Conservation (phyloP, 2,888 invertebrate species). For the Scaptomyza tumidula region DNA sequence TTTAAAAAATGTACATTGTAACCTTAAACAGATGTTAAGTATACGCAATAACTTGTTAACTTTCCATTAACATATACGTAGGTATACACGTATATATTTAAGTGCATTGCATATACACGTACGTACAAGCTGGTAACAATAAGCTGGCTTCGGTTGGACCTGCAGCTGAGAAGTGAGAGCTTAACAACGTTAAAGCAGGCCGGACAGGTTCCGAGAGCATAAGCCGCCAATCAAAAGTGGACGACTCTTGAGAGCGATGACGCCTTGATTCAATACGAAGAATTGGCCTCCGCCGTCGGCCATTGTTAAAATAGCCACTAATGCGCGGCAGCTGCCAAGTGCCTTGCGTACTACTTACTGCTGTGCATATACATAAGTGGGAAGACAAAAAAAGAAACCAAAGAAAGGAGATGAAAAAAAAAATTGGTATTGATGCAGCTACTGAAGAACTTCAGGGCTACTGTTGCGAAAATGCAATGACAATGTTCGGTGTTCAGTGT, state of each 20-base stretch:
- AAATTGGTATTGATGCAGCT: constrained; percentile 22
- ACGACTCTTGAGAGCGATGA: constrained; percentile 24
- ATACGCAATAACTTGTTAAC: background rate
- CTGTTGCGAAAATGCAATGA: constrained; percentile 50
- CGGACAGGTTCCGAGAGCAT: constrained; percentile 6
- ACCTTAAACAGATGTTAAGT: background rate
- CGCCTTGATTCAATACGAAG: constrained; percentile 61
- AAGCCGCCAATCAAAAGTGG: constrained; percentile 37
- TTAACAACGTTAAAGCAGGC: constrained; percentile 44
- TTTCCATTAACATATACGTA: background rate
- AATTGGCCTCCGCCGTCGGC: constrained; percentile 64
- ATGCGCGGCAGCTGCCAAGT: constrained; percentile 66
- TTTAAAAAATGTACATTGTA: background rate
- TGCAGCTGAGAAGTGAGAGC: constrained; percentile 11
- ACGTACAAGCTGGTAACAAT: background rate
- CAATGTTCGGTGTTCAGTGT: constrained; percentile 63
- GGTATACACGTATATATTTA: constrained; percentile 6
- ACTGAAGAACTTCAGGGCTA: constrained; percentile 2
- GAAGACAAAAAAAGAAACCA: constrained; percentile 27
- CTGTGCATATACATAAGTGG: constrained; percentile 40
- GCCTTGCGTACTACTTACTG: constrained; percentile 38
- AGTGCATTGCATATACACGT: too few relatives aligned
- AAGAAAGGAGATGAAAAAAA: constrained; percentile 20
- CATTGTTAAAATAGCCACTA: constrained; percentile 71
- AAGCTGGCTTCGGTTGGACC: background rate